phyloP scores from a whole-genome alignment of 1,140 invertebrate genomes.

The Leguminivora glycinivorella region DNA sequence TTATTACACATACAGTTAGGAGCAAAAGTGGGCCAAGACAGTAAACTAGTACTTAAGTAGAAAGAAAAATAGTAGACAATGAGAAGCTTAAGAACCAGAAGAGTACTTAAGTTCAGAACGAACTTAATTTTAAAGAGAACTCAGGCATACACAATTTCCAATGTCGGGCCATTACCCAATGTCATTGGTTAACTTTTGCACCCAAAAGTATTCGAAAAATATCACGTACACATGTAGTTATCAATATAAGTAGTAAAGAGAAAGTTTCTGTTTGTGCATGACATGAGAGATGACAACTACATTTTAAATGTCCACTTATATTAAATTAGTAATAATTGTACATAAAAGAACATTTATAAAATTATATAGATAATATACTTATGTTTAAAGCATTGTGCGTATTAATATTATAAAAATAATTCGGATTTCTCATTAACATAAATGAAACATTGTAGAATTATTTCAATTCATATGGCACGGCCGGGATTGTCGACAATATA shows the following conservation, averaged over 20 bases:
- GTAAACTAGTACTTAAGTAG: background rate
- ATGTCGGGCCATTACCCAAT: background rate
- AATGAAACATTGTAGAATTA: background rate
- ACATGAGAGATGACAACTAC: conserved; percentile 2
- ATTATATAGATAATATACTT: conserved; percentile 22
- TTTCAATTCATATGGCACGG: conserved; percentile 23
- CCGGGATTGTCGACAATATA: background rate
- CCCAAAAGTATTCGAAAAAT: background rate
- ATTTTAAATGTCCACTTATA: conserved; percentile 7
- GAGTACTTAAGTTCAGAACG: background rate
- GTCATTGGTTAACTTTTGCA: background rate
- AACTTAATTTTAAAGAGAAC: no score
- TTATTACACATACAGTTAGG: background rate
- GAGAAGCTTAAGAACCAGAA: background rate
- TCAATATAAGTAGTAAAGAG: background rate
- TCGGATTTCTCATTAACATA: background rate
- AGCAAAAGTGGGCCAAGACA: background rate
- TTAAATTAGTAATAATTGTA: conserved; percentile 23
- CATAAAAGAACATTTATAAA: conserved; percentile 28
- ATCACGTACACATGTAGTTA: background rate
- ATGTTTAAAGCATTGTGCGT: conserved; percentile 22
- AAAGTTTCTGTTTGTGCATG: background rate
- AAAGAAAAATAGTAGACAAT: background rate
- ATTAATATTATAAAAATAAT: conserved; percentile 26
- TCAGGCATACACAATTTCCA: background rate